A percentile compares a stretch with the other conserved stretches of the same genome.
phyloP scores from a whole-genome alignment of 2,113 vertebrate species.

The Otolemur garnettii region DNA sequence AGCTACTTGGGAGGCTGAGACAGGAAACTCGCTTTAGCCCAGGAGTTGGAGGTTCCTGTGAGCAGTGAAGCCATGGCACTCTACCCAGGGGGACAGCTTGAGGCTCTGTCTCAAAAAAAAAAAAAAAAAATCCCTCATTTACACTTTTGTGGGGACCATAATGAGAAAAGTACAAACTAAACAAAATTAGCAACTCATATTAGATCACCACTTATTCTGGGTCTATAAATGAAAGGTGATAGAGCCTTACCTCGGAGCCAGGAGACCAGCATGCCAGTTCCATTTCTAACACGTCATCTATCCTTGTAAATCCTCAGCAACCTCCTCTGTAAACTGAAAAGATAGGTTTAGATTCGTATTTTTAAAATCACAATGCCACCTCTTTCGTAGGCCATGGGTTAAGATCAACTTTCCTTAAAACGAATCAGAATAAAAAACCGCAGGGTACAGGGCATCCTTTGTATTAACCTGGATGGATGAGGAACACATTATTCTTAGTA shows the following conservation, averaged over 20 bases:
- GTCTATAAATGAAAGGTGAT: not conserved
- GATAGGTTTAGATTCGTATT: not conserved
- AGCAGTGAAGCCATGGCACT: no score
- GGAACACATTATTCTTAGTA: no score
- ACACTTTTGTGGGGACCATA: not conserved
- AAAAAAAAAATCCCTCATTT: not conserved
- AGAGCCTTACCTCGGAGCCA: not conserved
- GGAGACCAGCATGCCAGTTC: not conserved
- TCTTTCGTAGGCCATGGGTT: conserved; percentile 29
- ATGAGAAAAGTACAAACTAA: conserved; percentile 2
- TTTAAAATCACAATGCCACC: not conserved
- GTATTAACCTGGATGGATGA: no score
- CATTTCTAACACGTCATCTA: no score
- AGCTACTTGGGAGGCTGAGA: no score
- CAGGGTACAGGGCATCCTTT: not conserved
- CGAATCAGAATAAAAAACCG: not conserved
- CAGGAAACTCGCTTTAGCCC: no score
- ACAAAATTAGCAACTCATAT: not conserved
- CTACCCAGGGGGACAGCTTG: no score
- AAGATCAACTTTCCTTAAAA: conserved; percentile 58
- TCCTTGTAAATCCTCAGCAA: not conserved
- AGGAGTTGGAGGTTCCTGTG: no score
- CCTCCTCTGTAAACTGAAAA: not conserved
- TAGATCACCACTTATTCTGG: not conserved
- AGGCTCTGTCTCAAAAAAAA: no score